These are phyloP conservation scores for Heteractis magnifica DNA, from an alignment of 92 coral and sea anemone genomes.

Conservation along the genomic window DNA sequence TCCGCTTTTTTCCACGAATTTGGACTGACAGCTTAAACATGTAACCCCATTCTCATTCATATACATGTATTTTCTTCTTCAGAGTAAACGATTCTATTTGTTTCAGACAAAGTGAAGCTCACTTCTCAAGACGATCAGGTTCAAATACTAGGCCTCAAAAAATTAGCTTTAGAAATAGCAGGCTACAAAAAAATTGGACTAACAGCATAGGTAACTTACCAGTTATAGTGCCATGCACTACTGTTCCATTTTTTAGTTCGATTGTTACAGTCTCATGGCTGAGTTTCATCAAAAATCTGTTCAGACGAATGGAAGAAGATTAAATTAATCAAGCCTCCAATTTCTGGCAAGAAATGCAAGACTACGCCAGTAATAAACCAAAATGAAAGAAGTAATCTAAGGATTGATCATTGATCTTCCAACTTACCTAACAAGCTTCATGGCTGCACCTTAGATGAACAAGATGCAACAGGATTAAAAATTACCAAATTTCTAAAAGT, in stretches of 20 bases:
- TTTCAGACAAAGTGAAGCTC: too few species aligned
- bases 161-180: neutral
- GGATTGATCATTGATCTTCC: neutral
- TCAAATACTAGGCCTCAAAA: neutral
- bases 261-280: slow-evolving; percentile 99
- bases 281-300: slow-evolving; percentile 96
- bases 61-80: too few species aligned
- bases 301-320: neutral
- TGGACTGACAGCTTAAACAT: too few species aligned
- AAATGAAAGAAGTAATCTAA: slow-evolving; percentile 19
- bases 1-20: too few species aligned
- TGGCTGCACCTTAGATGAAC: slow-evolving; percentile 78
- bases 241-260: slow-evolving; percentile 97
- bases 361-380: neutral
- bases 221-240: slow-evolving; percentile 97
- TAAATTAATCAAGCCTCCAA: neutral
- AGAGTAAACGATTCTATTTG: too few species aligned
- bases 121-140: too few species aligned
- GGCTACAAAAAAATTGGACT: slow-evolving; percentile 3
- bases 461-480: slow-evolving; percentile 92
- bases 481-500: slow-evolving; percentile 65
- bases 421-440: slow-evolving; percentile 95
- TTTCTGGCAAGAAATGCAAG: neutral
- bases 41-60: too few species aligned
- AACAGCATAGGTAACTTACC: slow-evolving; percentile 44